phyloP scores from a whole-genome alignment of 2,797 vertebrate species.

The Enoplosus armatus region DNA sequence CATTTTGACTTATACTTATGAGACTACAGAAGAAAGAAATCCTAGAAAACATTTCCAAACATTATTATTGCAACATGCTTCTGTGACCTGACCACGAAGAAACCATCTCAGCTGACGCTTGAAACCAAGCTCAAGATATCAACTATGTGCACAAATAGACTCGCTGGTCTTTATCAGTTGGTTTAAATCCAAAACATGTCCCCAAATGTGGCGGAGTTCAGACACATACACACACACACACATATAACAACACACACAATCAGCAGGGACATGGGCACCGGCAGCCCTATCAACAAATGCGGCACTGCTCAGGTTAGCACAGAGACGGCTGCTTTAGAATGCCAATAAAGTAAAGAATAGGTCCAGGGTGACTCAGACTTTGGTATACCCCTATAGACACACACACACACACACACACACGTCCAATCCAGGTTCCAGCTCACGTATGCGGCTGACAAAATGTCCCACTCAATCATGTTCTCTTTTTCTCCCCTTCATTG shows the following conservation, averaged over 20 bases:
- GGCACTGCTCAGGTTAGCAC: slow-evolving; percentile 47
- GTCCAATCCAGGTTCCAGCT: slow-evolving; percentile 41
- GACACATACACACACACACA: background rate
- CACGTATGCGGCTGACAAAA: slow-evolving; percentile 66
- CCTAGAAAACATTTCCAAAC: background rate
- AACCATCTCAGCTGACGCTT: too few species aligned
- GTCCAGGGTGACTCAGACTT: slow-evolving; percentile 62
- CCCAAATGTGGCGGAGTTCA: background rate
- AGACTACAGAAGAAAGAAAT: background rate
- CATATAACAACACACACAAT: slow-evolving; percentile 1
- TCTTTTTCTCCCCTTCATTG: slow-evolving; percentile 67
- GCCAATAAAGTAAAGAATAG: slow-evolving; percentile 60
- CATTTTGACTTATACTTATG: too few species aligned
- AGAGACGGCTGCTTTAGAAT: slow-evolving; percentile 55
- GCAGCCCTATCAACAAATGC: slow-evolving; percentile 49
- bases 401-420: slow-evolving; percentile 35
- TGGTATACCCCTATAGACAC: slow-evolving; percentile 23
- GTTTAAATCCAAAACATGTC: slow-evolving; percentile 1
- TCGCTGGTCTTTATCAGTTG: background rate
- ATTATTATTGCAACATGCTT: background rate
- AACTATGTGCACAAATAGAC: background rate
- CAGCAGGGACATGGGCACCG: slow-evolving; percentile 11
- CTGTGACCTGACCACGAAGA: background rate
- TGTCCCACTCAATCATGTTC: slow-evolving; percentile 77
- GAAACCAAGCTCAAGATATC: background rate